Evolutionary conservation across 2,113 vertebrate species (phyloP), one percentile per base, ranked within the genome.

Genomic region (Cebus imitator): DNA sequence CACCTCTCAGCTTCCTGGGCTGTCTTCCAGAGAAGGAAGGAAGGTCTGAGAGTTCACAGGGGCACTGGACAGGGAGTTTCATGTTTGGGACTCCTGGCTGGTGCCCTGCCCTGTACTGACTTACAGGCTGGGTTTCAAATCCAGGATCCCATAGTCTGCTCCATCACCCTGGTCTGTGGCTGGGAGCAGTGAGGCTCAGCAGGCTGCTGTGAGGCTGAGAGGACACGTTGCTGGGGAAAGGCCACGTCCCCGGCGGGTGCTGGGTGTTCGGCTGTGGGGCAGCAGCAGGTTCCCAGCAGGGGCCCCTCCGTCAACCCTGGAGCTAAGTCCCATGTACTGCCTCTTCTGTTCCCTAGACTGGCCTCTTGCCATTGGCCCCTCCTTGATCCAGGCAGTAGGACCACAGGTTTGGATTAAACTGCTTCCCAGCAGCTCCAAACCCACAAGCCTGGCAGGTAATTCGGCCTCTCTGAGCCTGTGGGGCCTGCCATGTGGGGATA

Each of bases 241-340:
- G n/a, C 55, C 4, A 0, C 8, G 40, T n/a, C 50, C 43, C 61
- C 1, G 1, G 21, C 0, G 4, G n/a, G 5, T 9, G 13, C 2
- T 7, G 43, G 75, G 13, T 8, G 3, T 37, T 93, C 32, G 25
- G 11, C 10, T 16, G 45, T 57, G 45, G 70, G 23, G 61, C n/a
- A 21, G 64, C 43, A 17, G 43, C 32, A n/a, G 5, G 23, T 25
- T 37, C 68, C 61, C 58, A 23, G 92, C 68, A 37, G 3, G 61
- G 3, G 21, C 23, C 9, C 37, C 58, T 20, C 13, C n/a, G 11
- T 27, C 17, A 9, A 35, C 40, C 18, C 32, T 32, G 32, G 32
- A 6, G 2, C 35, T 6, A 37, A 85, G 37, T 58, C 48, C 58
- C 68, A 20, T 50, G 9, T 8, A 17, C 43, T 10, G 2, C 48